These are phyloP conservation scores for Hipparchia semele DNA, from an alignment of 2,888 invertebrate species.

Conservation along the genomic window DNA sequence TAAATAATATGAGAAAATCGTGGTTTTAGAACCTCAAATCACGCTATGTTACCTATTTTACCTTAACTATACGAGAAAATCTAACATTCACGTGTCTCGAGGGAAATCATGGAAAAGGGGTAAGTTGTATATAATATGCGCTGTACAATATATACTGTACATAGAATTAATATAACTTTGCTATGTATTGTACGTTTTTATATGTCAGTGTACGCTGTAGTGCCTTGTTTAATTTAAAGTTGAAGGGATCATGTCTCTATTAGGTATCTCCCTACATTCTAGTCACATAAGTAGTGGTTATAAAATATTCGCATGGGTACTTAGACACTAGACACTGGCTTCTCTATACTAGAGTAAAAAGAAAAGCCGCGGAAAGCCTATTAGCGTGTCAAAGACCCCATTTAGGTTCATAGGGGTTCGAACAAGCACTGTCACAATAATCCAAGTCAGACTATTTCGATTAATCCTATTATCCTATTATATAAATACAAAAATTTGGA, in stretches of 20 bases:
- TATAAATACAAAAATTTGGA: no score
- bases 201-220: neutral
- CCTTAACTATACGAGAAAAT: slow-evolving; percentile 35
- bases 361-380: slow-evolving; percentile 23
- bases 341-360: neutral
- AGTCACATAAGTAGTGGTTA: no score
- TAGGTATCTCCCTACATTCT: no score
- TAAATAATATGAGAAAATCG: neutral
- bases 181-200: neutral
- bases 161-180: slow-evolving; percentile 29
- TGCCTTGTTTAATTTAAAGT: neutral
- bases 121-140: slow-evolving; percentile 40
- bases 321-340: neutral
- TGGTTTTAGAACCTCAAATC: slow-evolving; percentile 17
- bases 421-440: slow-evolving; percentile 8
- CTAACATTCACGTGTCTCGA: slow-evolving; percentile 34
- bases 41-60: slow-evolving; percentile 20
- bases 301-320: no score
- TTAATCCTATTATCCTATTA: no score
- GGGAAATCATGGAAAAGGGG: slow-evolving; percentile 47
- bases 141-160: slow-evolving; percentile 23
- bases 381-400: slow-evolving; percentile 25
- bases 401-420: slow-evolving; percentile 8
- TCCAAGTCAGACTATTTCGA: neutral
- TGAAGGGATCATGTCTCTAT: neutral